Base-by-base conservation (phyloP, 2,113 vertebrate species). In the Prunella fulvescens region DNA sequence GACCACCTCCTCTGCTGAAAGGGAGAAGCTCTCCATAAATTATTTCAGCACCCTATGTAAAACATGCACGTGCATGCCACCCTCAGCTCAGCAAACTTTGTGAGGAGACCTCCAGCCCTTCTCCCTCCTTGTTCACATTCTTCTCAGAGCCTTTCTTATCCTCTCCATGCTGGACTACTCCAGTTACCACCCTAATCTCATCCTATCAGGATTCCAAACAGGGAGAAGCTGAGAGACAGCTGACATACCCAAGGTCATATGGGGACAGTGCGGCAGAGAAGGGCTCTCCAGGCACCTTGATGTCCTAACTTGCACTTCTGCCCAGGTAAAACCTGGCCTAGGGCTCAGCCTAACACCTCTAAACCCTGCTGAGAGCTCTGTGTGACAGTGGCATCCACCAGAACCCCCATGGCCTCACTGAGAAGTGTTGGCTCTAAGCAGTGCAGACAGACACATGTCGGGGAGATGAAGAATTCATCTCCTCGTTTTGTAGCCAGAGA, bases 1-100 rank as follows among this genome's bases (percentile, higher is more conserved):
- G 98, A 98, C 98, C 97, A 98, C 96, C 97, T 97, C 90, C 88
- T 97, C 93, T 66, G 97, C 97, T 47, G 82, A 97, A 96, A 97
- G 81, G 82, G 84, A 97, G 94, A 93, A 65, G 71, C 69, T 94
- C 93, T 90, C 97, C 95, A 97, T 97, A 97, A 97, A 97, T 98
- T 98, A 98, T 97, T 97, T 90, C 91, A 89, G 96, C 23, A 29
- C 8, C 70, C 81, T 73, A 72, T 90, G 96, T 95, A 96, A 97
- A 98, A 96, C 84, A 91, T 6, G 19, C 53, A 66, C 29, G 20
- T 56, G 66, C 50, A 11, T 2, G 3, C 26, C 0, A 2, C n/a
- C 66, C 54, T 88, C 69, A 33, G 61, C 73, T 37, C 26, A 26
- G 79, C 42, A 93, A 95, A 83, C 44, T 90, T 66, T 11, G 61